phyloP scores from a whole-genome alignment of 53 echinoderm and acorn worm genomes.

The Pentamera pediparva region DNA sequence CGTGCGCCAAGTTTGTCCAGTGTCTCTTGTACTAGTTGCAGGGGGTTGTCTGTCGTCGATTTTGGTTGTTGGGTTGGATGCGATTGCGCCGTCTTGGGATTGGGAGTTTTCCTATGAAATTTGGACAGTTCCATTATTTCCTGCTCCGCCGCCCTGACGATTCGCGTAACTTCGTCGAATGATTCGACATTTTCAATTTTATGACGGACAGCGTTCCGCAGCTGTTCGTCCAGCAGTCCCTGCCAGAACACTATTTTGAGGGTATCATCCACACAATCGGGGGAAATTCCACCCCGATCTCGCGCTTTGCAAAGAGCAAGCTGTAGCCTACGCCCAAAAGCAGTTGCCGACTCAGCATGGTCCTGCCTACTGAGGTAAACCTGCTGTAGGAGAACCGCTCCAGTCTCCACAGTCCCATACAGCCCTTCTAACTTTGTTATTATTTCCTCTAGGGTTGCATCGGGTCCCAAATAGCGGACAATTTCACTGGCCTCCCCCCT shows the following conservation, averaged over 20 bases:
- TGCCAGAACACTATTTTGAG: neutral
- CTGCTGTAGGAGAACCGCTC: conserved; percentile 22
- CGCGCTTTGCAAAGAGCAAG: neutral
- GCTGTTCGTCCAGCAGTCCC: neutral
- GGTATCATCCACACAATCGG: neutral
- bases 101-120: neutral
- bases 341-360: neutral
- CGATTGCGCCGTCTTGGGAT: neutral
- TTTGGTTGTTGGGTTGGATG: neutral
- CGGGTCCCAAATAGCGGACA: neutral
- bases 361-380: neutral
- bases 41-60: neutral
- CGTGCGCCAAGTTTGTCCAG: neutral
- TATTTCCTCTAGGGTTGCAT: too few relatives aligned
- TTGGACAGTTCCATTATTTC: neutral
- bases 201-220: neutral
- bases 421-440: conserved; percentile 5
- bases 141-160: neutral
- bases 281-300: neutral
- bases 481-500: too few relatives aligned
- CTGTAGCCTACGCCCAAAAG: neutral
- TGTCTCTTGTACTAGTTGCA: neutral
- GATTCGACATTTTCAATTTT: neutral
- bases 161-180: neutral
- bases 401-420: neutral